Base-by-base conservation (phyloP, 1,140 invertebrate genomes). In the Diorhabda sublineata region DNA sequence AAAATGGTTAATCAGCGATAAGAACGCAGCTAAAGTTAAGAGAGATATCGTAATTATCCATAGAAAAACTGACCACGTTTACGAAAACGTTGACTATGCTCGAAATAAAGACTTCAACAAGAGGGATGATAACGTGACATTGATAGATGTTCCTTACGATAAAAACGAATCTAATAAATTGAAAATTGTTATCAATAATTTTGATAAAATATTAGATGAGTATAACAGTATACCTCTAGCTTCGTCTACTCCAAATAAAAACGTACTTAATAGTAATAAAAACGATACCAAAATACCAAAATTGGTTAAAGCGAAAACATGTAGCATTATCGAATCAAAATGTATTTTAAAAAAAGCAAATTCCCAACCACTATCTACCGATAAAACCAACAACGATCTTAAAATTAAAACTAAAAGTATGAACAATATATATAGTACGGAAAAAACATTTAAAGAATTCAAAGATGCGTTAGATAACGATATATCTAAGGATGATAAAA, bases 121-220 rank as follows among this genome's bases (percentile, higher is more conserved):
- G 41, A 4, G 2, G 26, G 64, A 58, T 3, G 52, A 58, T 26
- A 66, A 66, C 7, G 61, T 45, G 7, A 45, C 61, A 9, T 3
- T 63, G 26, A 9, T 63, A 9, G 61, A 63, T 45, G 61, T 63
- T n/a, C 4, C 41, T 5, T 63, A n/a, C 61, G 61, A 63, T 43
- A 85, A 85, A 44, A 64, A 63, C n/a, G 62, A 68, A 3, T 80
- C 82, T 64, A 84, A 84, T 6, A 88, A 88, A 77, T 78, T 88
- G 56, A 83, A 84, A 71, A 86, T 83, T 61, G 87, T 86, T 43
- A 83, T 89, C 66, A 84, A 88, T 75, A 87, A 85, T 60, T 89
- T 89, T 69, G 88, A 89, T 76, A 87, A 86, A 79, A 87, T 89
- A 68, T 71, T 88, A 64, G 83, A 82, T 42, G 85, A 87, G 63